Evolutionary conservation across 2,113 vertebrate species (phyloP), one percentile per base, ranked within the genome.

Genomic region (Aegotheles bennettii): DNA sequence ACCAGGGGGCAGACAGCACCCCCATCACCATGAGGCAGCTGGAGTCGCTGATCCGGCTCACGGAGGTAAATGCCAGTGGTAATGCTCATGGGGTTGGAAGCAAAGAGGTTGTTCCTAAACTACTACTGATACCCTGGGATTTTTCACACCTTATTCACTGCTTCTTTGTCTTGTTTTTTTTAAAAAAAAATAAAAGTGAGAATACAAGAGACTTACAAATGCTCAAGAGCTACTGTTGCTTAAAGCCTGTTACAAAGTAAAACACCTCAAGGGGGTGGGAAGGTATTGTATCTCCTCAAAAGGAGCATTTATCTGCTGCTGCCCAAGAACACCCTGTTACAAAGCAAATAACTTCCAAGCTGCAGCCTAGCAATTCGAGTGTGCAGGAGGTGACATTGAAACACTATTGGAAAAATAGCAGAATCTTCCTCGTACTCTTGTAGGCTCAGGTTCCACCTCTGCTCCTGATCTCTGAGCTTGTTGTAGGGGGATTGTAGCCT

Each of bases 1-100:
- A 98, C 35, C 98, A 99, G 60, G 93, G 98, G 13, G 97, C 96
- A 65, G 99, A 99, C 56, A 98, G 98, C 89, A 99, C 99, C 2
- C 99, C 99, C n/a, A 99, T 99, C 97, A 99, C 99, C 63, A 99
- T 99, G 0, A 98, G 99, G 26, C 99, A 99, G 71, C 98, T 99
- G 26, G 99, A 99, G 96, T 99, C 99, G 4, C 94, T 99, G 70
- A 99, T 99, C 48, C 98, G 99, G 42, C 98, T 99, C 16, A 99
- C 99, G 0, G 99, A 99, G 98, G 99, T 98, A 93, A 81, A 48
- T 57, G 51, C 64, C 60, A 74, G 67, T 47, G 89, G 19, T 45
- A 29, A n/a, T 38, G 42, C 33, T 64, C 59, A 16, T 73, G 31
- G 35, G 50, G 24, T 24, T 29, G 9, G 56, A 89, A 86, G 54